These are phyloP conservation scores for Crotalus viridis DNA, from an alignment of 2,113 vertebrate genomes.

Conservation along the genomic window DNA sequence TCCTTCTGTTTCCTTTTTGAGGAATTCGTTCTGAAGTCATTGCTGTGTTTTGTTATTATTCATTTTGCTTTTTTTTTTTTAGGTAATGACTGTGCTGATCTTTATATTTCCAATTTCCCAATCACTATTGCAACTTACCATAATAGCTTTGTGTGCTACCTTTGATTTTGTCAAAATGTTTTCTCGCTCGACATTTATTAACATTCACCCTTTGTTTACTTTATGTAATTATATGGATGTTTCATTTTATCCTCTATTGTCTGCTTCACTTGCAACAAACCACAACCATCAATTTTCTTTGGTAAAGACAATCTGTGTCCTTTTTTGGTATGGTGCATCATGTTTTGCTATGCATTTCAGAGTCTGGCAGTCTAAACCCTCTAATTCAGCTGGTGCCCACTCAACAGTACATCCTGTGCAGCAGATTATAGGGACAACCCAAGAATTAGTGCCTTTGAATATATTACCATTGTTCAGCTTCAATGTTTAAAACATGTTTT, in stretches of 20 bases:
- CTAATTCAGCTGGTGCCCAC: background rate
- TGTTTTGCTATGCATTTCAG: background rate
- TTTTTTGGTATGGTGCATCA: background rate
- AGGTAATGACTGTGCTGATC: background rate
- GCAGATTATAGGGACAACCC: background rate
- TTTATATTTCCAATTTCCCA: background rate
- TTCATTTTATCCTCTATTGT: background rate
- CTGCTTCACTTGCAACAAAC: background rate
- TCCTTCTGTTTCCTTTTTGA: background rate
- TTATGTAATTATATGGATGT: background rate
- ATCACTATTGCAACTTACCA: background rate
- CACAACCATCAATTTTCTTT: background rate
- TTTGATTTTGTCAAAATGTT: background rate
- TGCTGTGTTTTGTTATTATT: background rate
- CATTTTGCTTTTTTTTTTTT: background rate
- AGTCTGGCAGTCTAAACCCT: background rate
- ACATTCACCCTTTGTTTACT: background rate
- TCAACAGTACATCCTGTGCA: background rate
- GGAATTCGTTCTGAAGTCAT: background rate
- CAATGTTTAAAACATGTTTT: background rate
- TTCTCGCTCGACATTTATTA: background rate
- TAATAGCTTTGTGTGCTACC: background rate
- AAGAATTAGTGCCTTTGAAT: background rate
- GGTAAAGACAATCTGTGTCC: background rate
- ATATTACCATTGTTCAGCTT: background rate